Evolutionary conservation across 2,797 vertebrate species (phyloP), one percentile per base, ranked within the genome.

Genomic region (Pagetopsis macropterus): DNA sequence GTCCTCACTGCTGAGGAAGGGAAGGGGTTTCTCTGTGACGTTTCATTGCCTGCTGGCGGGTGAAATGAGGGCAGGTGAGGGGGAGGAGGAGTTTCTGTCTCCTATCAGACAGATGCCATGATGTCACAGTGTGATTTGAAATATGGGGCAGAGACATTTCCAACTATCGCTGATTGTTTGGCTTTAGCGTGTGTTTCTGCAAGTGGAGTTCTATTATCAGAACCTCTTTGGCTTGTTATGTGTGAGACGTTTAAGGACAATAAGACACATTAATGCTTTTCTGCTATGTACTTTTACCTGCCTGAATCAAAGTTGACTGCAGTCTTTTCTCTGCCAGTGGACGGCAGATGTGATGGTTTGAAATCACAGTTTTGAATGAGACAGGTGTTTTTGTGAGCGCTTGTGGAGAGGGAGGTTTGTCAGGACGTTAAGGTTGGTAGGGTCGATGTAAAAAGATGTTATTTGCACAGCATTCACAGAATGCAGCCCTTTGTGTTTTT

Each of bases 391-490:
- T 27, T 44, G 55, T 40, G 59, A 50, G 19, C 60, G 71, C 71
- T 62, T 72, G 76, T 69, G 56, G 51, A 64, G 69, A 12, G 16
- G 52, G 41, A 17, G 54, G 16, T 81, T 61, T 65, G 64, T 65
- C 12, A 13, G 63, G 48, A 66, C 37, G 2, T 66, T 45, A 6
- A 72, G 48, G 19, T 50, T 33, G 10, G 19, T 63, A 57, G 37
- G 60, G 79, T 86, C 61, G 72, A 78, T 84, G 73, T 84, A 81
- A 86, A 86, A 84, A 89, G 52, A 82, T 74, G 88, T 93, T 91
- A 92, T 94, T 95, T 95, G 94, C 95, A 94, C 95, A 95, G 94
- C 93, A 90, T 95, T 95, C 94, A 70, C 85, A 66, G 93, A 94
- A 95, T 94, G 94, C 94, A 91, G 91, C 89, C 91, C 88, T 78